Evolutionary conservation across 1,140 invertebrate species (phyloP).

Genomic region (Saxidomus purpurata): DNA sequence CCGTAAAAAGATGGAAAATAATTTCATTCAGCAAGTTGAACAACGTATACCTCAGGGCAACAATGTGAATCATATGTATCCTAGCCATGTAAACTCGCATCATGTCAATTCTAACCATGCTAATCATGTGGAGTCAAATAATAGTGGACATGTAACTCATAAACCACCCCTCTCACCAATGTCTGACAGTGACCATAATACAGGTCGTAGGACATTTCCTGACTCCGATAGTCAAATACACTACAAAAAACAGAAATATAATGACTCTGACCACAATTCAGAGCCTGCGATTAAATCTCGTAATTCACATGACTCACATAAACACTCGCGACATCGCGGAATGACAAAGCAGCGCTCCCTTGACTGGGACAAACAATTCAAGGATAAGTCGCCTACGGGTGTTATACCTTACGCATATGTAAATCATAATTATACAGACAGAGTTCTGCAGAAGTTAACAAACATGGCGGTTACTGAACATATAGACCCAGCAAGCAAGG

Average conservation of each 20-base stretch:
- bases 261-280: conserved; percentile 84
- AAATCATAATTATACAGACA: conserved; percentile 82
- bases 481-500: conserved; percentile 75
- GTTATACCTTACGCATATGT: conserved; percentile 83
- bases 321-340: conserved; percentile 74
- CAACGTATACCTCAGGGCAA: conserved; percentile 74
- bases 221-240: conserved; percentile 81
- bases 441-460: conserved; percentile 79
- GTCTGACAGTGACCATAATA: conserved; percentile 64
- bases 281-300: conserved; percentile 78
- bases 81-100: conserved; percentile 53
- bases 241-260: conserved; percentile 68
- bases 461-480: conserved; percentile 75
- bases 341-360: conserved; percentile 79
- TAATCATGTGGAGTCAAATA: conserved; percentile 19
- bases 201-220: conserved; percentile 33
- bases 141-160: conserved; percentile 5
- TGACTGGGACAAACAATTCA: conserved; percentile 82
- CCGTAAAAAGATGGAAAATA: conserved; percentile 68
- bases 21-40: conserved; percentile 76
- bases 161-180: conserved; percentile 58
- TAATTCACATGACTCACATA: conserved; percentile 73
- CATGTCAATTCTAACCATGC: conserved; percentile 62
- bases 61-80: conserved; percentile 13
- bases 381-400: conserved; percentile 67